phyloP scores from a whole-genome alignment of 2,888 invertebrate genomes.

The Bugula neritina region DNA sequence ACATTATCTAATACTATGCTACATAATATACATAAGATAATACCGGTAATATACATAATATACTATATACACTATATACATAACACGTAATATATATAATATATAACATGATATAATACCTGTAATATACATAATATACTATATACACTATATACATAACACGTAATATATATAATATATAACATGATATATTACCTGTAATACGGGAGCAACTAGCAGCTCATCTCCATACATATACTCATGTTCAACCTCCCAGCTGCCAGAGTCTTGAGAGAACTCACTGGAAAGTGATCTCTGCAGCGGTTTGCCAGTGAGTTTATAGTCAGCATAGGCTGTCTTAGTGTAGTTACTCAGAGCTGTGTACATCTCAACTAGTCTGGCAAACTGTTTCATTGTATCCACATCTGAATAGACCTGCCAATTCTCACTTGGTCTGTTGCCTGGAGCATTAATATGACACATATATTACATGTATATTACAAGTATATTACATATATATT shows the following conservation, averaged over 20 bases:
- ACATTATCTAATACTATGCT: too few relatives aligned
- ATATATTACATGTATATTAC: too few relatives aligned
- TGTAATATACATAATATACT: too few relatives aligned
- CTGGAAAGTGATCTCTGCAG: constrained; percentile 42
- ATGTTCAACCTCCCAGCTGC: constrained; percentile 34
- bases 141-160: too few relatives aligned
- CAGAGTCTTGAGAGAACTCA: constrained; percentile 36
- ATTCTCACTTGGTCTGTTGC: constrained; percentile 38
- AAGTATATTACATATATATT: too few relatives aligned
- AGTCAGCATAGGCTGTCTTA: constrained; percentile 31
- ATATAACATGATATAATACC: too few relatives aligned
- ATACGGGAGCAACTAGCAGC: constrained; percentile 43
- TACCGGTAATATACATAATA: too few relatives aligned
- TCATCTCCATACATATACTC: constrained; percentile 45
- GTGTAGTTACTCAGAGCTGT: constrained; percentile 39
- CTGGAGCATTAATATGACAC: constrained; percentile 35
- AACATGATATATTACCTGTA: too few relatives aligned
- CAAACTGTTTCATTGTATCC: constrained; percentile 34
- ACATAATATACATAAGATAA: too few relatives aligned
- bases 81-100: too few relatives aligned
- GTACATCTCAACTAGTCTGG: constrained; percentile 37
- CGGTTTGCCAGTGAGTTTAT: constrained; percentile 36
- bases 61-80: too few relatives aligned
- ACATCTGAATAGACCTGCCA: constrained; percentile 38
- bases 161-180: too few relatives aligned